Evolutionary conservation across 2,888 invertebrate species (phyloP), one percentile per base, ranked within the genome.

Genomic region (Drosophila tripunctata): DNA sequence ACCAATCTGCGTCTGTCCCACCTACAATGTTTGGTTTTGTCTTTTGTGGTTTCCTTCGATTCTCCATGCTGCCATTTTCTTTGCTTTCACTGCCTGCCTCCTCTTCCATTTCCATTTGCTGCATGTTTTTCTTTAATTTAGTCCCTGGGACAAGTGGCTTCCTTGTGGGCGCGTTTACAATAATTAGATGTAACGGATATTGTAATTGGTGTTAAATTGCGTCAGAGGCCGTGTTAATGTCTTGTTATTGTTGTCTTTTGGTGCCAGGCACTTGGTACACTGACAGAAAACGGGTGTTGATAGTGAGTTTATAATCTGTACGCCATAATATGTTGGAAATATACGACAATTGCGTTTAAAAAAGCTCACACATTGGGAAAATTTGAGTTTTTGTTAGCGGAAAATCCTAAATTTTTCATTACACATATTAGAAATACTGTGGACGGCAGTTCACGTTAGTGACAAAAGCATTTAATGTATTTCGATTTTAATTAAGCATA

Each of bases 131-230:
- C 81, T 87, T 87, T 87, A 87, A 88, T 88, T 86, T 84, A 71
- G 74, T 77, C 77, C 67, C 48, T 51, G 76, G 62, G 64, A n/a
- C 68, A 75, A 87, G 77, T 75, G 82, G 83, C 87, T 82, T 80
- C 70, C 78, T 73, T 67, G 62, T 67, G 75, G 75, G 74, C 60
- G 65, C 56, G 66, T 70, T 72, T 67, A 76, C 78, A 84, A 89
- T 90, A 90, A 90, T 91, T 90, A 90, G 90, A 90, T 90, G 90
- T 90, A 90, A 91, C 88, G 90, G 89, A 90, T 91, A 90, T 91
- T 90, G 90, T 90, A 91, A 91, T 90, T 90, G 90, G 91, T 91
- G 90, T 91, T 91, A 90, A 91, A 89, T 90, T 90, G 90, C 78
- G 87, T 87, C 83, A 72, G 76, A 72, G 89, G 84, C 85, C 83